Evolutionary conservation across 2,888 invertebrate genomes (phyloP).

Genomic region (Erebia epiphron): DNA sequence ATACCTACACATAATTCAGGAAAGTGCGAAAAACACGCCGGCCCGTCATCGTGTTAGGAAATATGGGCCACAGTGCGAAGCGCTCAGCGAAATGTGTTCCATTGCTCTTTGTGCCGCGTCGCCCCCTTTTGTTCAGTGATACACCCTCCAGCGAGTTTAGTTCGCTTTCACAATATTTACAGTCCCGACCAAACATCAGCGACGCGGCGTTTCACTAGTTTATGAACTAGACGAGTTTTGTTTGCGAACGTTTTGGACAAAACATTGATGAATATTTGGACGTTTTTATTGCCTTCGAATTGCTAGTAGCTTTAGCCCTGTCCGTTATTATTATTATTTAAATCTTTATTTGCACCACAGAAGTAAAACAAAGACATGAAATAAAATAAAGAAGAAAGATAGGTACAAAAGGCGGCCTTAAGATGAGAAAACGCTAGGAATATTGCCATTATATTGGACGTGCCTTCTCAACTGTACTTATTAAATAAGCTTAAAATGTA

Average conservation of each 20-base stretch:
- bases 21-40: conserved; percentile 56
- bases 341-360: no score
- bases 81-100: conserved; percentile 73
- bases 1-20: conserved; percentile 28
- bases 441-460: no score
- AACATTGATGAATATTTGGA: neutral
- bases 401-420: no score
- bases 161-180: conserved; percentile 43
- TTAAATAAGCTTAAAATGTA: no score
- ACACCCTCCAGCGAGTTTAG: conserved; percentile 56
- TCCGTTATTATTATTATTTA: no score
- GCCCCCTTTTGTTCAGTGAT: conserved; percentile 72
- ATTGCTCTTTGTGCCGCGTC: conserved; percentile 74
- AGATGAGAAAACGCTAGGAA: no score
- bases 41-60: conserved; percentile 77
- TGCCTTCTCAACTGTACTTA: no score
- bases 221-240: conserved; percentile 6
- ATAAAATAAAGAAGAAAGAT: no score
- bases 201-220: conserved; percentile 4
- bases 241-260: neutral
- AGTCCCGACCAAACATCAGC: conserved; percentile 33
- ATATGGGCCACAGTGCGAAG: conserved; percentile 74
- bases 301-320: no score
- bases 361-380: no score
- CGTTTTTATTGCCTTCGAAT: neutral